Evolutionary conservation across 2,113 vertebrate species (phyloP), one percentile per base, ranked within the genome.

Genomic region (Tetrao urogallus): DNA sequence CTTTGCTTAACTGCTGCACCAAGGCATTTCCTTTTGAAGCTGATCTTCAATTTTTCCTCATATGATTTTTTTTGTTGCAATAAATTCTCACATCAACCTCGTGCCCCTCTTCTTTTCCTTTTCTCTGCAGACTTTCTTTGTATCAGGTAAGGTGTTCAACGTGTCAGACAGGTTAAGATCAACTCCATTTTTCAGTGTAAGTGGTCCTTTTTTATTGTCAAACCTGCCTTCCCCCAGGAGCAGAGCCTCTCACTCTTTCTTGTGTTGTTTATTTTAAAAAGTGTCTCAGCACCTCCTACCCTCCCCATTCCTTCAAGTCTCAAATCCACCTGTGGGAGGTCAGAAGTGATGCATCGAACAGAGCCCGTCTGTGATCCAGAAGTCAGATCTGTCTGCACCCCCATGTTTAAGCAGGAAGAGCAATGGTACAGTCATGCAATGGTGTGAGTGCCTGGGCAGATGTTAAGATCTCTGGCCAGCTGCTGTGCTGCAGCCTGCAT

Each of bases 341-440:
- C 30, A n/a, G 67, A 70, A 70, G 69, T 1, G 11, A 28, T 47
- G 58, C 34, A 28, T 58, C 1, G 1, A 87, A 11, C 3, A 58
- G 50, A 36, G 38, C 14, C 28, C 14, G 76, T 64, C 38, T 47
- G 36, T 16, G 25, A 10, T 36, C 7, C 24, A 48, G 61, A 8
- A 18, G 6, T 8, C 0, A 1, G 10, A 11, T 11, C 48, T 54
- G 83, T 1, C 0, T 40, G 25, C 2, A 0, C 2, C 7, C 3
- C 8, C 43, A 17, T 19, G 13, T 77, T 27, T 27, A 14, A 24
- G 15, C 17, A 84, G 69, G 36, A 73, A 18, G 25, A 57, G 71
- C 70, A 28, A 42, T 0, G 13, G 7, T 6, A 52, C 63, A 58
- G 42, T 11, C 32, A 9, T 21, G 70, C 38, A 52, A 21, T 72